phyloP scores from a whole-genome alignment of 2,797 vertebrate species.

The Lerista edwardsae region DNA sequence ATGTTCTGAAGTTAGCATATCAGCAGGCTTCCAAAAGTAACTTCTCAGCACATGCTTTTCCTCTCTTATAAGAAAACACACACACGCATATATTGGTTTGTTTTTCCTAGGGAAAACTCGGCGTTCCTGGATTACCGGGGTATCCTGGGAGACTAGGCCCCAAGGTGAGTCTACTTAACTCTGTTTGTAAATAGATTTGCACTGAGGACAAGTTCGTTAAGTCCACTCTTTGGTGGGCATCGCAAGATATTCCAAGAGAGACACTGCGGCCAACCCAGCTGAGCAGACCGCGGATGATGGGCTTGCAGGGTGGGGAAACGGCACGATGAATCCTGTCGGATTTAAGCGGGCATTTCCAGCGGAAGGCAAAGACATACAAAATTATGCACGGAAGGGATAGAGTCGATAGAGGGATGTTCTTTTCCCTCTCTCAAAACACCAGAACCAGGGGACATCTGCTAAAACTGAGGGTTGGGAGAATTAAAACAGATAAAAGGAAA shows the following conservation, averaged over 20 bases:
- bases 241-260: too few relatives aligned
- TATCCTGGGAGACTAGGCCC: conserved; percentile 97
- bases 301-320: too few relatives aligned
- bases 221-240: rapidly evolving
- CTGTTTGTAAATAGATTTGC: rapidly evolving
- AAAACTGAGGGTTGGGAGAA: too few relatives aligned
- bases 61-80: not conserved
- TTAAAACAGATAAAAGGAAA: too few relatives aligned
- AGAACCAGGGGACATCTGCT: too few relatives aligned
- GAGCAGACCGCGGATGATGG: not conserved
- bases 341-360: too few relatives aligned
- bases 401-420: too few relatives aligned
- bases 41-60: not conserved
- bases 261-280: not conserved
- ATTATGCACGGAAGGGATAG: too few relatives aligned
- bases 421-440: too few relatives aligned
- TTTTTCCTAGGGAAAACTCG: conserved; percentile 90
- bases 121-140: conserved; percentile 94
- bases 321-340: too few relatives aligned
- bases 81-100: rapidly evolving
- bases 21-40: not conserved
- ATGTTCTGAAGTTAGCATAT: not conserved
- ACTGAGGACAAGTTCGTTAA: rapidly evolving
- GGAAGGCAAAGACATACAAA: too few relatives aligned
- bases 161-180: conserved; percentile 81